These are phyloP conservation scores for Antheraea pernyi DNA, from an alignment of 1,140 invertebrate species.

Conservation along the genomic window DNA sequence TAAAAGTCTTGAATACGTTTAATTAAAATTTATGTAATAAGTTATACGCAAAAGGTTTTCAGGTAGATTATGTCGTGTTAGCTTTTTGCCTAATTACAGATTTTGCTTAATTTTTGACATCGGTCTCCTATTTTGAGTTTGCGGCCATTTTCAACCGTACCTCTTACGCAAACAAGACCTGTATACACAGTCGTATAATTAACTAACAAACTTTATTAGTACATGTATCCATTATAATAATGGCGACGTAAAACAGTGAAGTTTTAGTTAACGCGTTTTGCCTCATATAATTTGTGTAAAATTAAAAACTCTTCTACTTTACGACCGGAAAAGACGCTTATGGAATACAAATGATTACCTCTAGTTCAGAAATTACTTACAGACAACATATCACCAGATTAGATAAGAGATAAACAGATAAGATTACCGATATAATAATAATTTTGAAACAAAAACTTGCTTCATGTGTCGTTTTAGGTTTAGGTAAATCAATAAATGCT, in stretches of 20 bases:
- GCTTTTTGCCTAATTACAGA: background rate
- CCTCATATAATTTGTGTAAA: no score
- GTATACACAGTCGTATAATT: conserved; percentile 15
- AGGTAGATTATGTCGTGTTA: background rate
- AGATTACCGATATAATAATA: no score
- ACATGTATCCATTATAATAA: background rate
- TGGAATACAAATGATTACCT: no score
- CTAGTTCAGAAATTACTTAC: no score
- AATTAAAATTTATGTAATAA: background rate
- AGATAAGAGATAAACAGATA: no score
- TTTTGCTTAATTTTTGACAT: background rate
- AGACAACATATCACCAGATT: no score
- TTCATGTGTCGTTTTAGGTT: no score
- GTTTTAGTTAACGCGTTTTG: background rate
- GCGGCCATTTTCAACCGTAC: background rate
- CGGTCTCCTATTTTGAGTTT: background rate
- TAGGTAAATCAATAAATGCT: no score
- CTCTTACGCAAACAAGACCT: conserved; percentile 4
- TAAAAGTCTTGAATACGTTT: no score
- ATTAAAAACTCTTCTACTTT: no score
- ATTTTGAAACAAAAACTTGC: no score
- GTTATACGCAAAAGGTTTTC: background rate
- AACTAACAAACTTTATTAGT: conserved; percentile 9
- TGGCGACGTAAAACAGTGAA: background rate
- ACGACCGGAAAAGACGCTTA: no score